Conservation (phyloP, 2,113 vertebrate species). For the Bungarus multicinctus region DNA sequence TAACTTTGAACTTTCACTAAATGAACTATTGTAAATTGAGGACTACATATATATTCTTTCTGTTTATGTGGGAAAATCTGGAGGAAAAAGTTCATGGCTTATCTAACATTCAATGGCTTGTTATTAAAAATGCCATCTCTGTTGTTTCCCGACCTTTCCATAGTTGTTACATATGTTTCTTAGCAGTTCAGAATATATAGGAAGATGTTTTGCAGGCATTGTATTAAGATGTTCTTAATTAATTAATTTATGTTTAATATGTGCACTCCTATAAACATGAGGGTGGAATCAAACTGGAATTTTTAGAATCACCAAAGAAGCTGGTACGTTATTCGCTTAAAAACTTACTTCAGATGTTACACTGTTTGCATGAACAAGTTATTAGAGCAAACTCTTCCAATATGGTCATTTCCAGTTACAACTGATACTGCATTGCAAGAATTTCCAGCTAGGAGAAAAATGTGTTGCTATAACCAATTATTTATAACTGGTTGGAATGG, state of each 20-base stretch:
- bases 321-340: not conserved
- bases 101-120: not conserved
- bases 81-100: not conserved
- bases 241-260: not conserved
- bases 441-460: not conserved
- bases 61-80: not conserved
- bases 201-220: not conserved
- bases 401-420: not conserved
- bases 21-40: too few relatives aligned
- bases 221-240: not conserved
- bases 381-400: not conserved
- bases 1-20: not conserved
- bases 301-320: not conserved
- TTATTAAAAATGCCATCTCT: not conserved
- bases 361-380: not conserved
- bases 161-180: not conserved
- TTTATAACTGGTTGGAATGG: not conserved
- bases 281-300: not conserved
- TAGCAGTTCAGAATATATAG: not conserved
- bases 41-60: not conserved
- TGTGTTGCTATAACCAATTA: not conserved
- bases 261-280: not conserved
- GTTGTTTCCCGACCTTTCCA: not conserved
- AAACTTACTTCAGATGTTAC: not conserved
- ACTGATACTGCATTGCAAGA: not conserved